Base-by-base conservation (phyloP, 2,113 vertebrate genomes). In the Platycercus adscitus region DNA sequence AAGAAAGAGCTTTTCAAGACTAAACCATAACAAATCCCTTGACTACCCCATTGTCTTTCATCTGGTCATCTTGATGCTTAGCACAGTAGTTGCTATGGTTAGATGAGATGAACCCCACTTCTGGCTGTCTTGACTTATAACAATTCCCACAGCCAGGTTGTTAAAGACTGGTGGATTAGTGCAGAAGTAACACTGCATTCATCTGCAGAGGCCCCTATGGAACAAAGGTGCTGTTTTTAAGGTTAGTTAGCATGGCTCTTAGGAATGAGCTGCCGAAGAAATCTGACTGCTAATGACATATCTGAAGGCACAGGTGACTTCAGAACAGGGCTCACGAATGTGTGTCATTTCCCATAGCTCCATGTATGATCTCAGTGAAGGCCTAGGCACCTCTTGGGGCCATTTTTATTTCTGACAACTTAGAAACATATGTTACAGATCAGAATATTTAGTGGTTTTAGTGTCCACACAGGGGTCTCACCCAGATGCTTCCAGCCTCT, bases 341-440 rank as follows among this genome's bases (percentile, higher is more conserved):
- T 13, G 24, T 0, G 0, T 55, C 55, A 84, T 58, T 88, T 1
- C 1, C 17, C 7, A 28, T 29, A 63, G n/a, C 64, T 76, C n/a
- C 61, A 47, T 13, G 17, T 50, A 44, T n/a, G 31, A 64, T 31
- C 33, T 31, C 72, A 60, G 8, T 56, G 28, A 81, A 25, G 35
- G 25, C 9, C 12, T 72, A 70, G 33, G 46, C 24, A 66, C 9
- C 11, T 58, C 71, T 4, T 77, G 43, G 28, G 68, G 37, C 31
- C 24, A 4, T 13, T 23, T 58, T 93, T 63, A 53, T 63, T 90
- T 77, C 26, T 86, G 37, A 83, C 24, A 88, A 31, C 26, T 73
- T 66, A 50, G 33, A 89, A 91, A 77, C 17, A 13, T n/a, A 56
- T 46, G 28, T 26, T 64, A 78, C 2, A 2, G 29, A 83, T 46